phyloP scores from a whole-genome alignment of 2,113 vertebrate genomes.

The Chamaea fasciata region DNA sequence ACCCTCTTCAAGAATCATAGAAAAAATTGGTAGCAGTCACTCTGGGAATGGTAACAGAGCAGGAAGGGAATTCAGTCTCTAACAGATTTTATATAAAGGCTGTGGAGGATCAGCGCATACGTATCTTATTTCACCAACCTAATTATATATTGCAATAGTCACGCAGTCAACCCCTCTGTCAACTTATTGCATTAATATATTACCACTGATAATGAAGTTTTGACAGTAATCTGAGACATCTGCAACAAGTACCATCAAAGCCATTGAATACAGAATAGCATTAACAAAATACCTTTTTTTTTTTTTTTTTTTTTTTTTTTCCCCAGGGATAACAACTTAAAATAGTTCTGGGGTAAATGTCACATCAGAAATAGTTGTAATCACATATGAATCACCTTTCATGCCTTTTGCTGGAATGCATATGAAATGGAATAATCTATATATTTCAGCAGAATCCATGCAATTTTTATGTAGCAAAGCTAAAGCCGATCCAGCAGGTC shows the following conservation, averaged over 20 bases:
- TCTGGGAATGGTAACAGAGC: neutral
- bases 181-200: slow-evolving; percentile 53
- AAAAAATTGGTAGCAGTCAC: neutral
- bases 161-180: slow-evolving; percentile 47
- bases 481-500: neutral
- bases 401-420: neutral
- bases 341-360: slow-evolving; percentile 8
- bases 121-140: slow-evolving; percentile 33
- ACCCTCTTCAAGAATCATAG: neutral
- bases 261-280: neutral
- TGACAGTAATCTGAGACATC: slow-evolving; percentile 68
- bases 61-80: slow-evolving; percentile 15
- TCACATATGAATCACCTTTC: neutral
- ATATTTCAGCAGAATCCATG: neutral
- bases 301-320: neutral
- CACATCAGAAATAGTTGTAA: neutral
- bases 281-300: neutral
- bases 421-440: neutral
- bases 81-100: slow-evolving; percentile 44
- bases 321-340: slow-evolving; percentile 28
- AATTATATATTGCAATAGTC: slow-evolving; percentile 57
- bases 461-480: neutral
- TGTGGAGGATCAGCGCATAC: slow-evolving; percentile 26
- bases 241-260: slow-evolving; percentile 54
- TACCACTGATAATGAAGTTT: slow-evolving; percentile 60